A percentile compares a stretch with the other conserved stretches of the same genome.
These are phyloP conservation scores for Pseudomyrmex cubaensis DNA, from an alignment of 1,140 invertebrate genomes.

Conservation along the genomic window DNA sequence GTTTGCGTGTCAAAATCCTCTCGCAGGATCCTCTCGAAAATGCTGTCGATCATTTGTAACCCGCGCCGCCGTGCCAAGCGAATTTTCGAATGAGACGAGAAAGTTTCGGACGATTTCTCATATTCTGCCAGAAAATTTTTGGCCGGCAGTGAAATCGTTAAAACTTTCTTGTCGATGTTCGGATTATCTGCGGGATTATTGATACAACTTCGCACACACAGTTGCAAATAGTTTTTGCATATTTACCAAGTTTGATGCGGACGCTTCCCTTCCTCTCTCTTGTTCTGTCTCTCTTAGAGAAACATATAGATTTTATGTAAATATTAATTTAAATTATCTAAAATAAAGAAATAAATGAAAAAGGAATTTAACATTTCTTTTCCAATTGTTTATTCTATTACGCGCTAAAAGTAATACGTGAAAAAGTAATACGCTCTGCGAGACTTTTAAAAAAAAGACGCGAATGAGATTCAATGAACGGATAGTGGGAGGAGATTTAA, in stretches of 20 bases:
- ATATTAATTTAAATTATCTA: not conserved
- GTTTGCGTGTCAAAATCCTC: conserved; percentile 15
- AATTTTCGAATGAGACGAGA: conserved; percentile 26
- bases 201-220: conserved; percentile 23
- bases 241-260: not conserved
- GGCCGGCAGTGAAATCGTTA: conserved; percentile 29
- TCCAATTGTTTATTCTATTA: not conserved
- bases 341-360: not conserved
- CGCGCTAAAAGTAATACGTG: not conserved
- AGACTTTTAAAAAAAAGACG: not conserved
- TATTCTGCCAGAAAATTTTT: conserved; percentile 48
- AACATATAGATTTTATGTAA: too few relatives aligned
- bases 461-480: conserved; percentile 13
- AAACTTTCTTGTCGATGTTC: conserved; percentile 43
- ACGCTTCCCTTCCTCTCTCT: not conserved
- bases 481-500: conserved; percentile 28
- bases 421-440: not conserved
- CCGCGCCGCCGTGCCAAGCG: not conserved
- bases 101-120: conserved; percentile 49
- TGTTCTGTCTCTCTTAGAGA: too few relatives aligned
- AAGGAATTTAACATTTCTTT: not conserved
- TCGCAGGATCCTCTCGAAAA: conserved; percentile 13
- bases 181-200: conserved; percentile 43
- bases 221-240: conserved; percentile 44
- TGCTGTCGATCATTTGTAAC: conserved; percentile 41